These are phyloP conservation scores for Chlorodrepanis virens DNA, from an alignment of 2,113 vertebrate species.

Conservation along the genomic window DNA sequence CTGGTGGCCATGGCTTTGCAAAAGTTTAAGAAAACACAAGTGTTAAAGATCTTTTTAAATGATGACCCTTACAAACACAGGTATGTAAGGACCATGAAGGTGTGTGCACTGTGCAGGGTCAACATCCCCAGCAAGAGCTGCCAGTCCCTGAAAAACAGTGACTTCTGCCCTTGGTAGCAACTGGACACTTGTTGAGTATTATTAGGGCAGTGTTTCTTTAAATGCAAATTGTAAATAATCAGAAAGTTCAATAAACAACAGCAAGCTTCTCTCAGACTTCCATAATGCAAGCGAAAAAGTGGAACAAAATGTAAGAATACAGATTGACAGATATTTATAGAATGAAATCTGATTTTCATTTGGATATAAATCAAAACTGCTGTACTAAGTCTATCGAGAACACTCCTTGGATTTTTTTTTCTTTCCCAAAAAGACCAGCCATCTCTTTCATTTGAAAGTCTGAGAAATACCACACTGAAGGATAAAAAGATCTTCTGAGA, in stretches of 20 bases:
- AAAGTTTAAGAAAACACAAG: neutral
- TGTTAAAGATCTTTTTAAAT: neutral
- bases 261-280: neutral
- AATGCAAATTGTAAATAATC: neutral
- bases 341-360: neutral
- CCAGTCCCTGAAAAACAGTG: neutral
- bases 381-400: neutral
- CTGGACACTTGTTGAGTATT: neutral
- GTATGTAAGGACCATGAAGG: neutral
- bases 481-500: neutral
- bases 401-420: neutral
- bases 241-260: neutral
- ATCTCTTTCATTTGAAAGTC: neutral
- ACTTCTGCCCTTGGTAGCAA: neutral
- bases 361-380: neutral
- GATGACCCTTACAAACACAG: neutral
- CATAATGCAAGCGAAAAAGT: neutral
- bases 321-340: neutral
- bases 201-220: neutral
- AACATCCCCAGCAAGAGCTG: neutral
- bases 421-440: neutral
- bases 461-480: neutral
- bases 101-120: neutral
- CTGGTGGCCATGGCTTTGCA: neutral
- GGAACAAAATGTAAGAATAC: neutral